Evolutionary conservation across 2,113 vertebrate species (phyloP).

Genomic region (Clarias gariepinus): DNA sequence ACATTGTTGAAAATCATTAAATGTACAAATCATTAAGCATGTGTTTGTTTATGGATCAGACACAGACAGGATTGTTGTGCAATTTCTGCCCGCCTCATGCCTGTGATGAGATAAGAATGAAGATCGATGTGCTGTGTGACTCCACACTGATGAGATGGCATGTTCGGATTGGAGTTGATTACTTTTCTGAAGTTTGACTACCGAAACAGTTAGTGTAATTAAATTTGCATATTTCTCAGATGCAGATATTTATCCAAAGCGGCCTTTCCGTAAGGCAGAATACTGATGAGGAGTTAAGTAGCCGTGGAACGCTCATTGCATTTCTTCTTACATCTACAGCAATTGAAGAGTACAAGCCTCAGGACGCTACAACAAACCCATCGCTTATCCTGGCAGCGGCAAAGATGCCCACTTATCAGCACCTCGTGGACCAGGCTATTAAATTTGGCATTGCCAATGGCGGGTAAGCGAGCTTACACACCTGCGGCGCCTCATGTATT

Average conservation of each 20-base stretch:
- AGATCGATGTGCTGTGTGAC: not conserved
- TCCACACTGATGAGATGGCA: not conserved
- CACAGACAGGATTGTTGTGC: not conserved
- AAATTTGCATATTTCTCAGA: constrained; percentile 5
- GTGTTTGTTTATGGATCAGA: not conserved
- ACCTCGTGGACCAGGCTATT: constrained; percentile 86
- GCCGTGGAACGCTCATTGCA: not conserved
- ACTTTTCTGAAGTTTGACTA: not conserved
- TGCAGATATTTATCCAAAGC: not conserved
- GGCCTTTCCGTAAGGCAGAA: not conserved
- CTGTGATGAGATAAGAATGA: not conserved
- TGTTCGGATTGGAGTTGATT: not conserved
- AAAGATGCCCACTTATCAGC: constrained; percentile 90
- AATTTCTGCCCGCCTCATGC: not conserved
- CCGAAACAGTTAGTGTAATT: not conserved
- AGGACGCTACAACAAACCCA: constrained; percentile 97
- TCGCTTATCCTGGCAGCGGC: constrained; percentile 93
- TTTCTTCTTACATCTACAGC: constrained; percentile 68
- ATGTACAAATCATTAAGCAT: not conserved
- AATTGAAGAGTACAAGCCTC: constrained; percentile 94
- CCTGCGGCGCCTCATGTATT: not conserved
- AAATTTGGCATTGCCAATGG: constrained; percentile 83
- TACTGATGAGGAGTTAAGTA: not conserved
- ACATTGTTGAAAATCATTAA: not conserved
- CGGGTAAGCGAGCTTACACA: constrained; percentile 73